A percentile compares a stretch with the other conserved stretches of the same genome.
phyloP scores from a whole-genome alignment of 92 coral and sea anemone genomes.

The Paragorgia papillata region DNA sequence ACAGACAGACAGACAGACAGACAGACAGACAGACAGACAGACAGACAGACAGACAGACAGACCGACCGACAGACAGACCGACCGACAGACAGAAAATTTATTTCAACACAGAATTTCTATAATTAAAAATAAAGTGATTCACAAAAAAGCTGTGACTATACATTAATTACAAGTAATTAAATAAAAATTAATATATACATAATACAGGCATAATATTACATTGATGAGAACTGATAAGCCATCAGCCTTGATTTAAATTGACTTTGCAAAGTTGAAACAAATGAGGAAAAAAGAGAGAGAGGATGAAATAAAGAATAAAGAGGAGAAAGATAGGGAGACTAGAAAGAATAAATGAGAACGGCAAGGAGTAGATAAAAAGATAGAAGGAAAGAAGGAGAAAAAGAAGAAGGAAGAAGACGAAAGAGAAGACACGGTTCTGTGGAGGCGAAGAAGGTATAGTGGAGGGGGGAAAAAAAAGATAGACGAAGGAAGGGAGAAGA shows the following conservation, averaged over 20 bases:
- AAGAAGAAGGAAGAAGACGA: neutral
- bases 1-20: neutral
- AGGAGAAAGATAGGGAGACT: neutral
- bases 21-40: neutral
- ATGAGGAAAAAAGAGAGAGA: neutral
- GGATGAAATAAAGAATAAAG: neutral
- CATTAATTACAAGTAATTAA: no score
- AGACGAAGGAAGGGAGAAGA: slow-evolving; percentile 37
- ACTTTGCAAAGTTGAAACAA: neutral
- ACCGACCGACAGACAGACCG: no score
- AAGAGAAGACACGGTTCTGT: neutral
- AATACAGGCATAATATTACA: no score
- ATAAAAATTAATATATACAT: no score
- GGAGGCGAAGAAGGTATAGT: slow-evolving; percentile 4
- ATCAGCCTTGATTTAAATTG: no score
- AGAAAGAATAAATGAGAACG: neutral
- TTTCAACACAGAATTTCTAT: no score
- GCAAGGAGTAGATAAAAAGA: neutral
- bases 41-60: neutral
- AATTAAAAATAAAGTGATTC: no score
- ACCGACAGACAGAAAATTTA: no score
- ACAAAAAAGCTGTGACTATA: no score
- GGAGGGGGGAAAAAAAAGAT: slow-evolving; percentile 51
- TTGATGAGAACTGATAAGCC: no score
- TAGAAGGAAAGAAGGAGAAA: slow-evolving; percentile 2